phyloP scores from a whole-genome alignment of 2,888 invertebrate species.

The Orgyia antiqua region DNA sequence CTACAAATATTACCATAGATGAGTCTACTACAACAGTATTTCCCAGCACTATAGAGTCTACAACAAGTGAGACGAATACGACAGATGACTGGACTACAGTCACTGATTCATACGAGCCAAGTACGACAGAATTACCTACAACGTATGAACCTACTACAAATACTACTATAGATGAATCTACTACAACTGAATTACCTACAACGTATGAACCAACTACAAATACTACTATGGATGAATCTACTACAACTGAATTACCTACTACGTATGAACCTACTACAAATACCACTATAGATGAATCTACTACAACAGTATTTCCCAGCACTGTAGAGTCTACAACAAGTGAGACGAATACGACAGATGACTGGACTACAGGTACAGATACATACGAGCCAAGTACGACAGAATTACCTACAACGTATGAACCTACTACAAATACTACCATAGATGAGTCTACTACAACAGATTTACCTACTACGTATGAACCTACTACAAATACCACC shows the following conservation, averaged over 20 bases:
- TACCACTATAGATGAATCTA: not conserved
- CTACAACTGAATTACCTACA: conserved; percentile 1
- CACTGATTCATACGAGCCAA: too few species aligned
- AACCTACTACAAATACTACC: too few species aligned
- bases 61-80: conserved; percentile 3
- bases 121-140: conserved; percentile 4
- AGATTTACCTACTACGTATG: conserved; percentile 2
- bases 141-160: conserved; percentile 4
- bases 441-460: conserved; percentile 7
- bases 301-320: conserved; percentile 2
- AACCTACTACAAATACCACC: conserved; percentile 2
- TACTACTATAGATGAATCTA: conserved; percentile 2
- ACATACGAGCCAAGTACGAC: not conserved
- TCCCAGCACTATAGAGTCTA: not conserved
- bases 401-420: too few species aligned
- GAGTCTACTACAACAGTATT: not conserved
- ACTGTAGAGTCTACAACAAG: conserved; percentile 5
- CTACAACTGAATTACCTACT: conserved; percentile 5
- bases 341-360: conserved; percentile 1
- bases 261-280: not conserved
- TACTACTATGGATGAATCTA: not conserved
- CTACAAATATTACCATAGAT: conserved; percentile 4
- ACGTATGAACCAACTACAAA: too few species aligned
- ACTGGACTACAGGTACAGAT: too few species aligned
- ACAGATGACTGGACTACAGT: too few species aligned